Base-by-base conservation (phyloP, 2,888 invertebrate species). In the Keiferia lycopersicella region DNA sequence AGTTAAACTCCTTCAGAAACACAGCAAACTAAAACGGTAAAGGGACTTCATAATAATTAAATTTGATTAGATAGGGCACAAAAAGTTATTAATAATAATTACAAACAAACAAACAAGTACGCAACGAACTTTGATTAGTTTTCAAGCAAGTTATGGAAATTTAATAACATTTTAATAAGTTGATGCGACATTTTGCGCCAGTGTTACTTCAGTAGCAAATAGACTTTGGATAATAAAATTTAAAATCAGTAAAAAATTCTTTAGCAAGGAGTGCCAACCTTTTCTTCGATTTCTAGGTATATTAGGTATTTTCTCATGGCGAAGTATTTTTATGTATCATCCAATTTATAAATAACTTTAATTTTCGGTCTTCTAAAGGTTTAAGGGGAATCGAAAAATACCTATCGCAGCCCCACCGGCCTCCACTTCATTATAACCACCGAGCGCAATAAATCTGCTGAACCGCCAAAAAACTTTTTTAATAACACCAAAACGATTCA, bases 401-500 rank as follows among this genome's bases (percentile, higher is more conserved):
- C 22, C 10, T 14, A 22, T 1, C 8, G 22, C 22, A 53, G 2
- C 20, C 11, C 22, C 22, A 22, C 11, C 20, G 14, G 16, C 56
- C 56, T 26, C 11, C 56, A 26, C 34, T 34, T 56, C 56, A 45
- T 45, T 84, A 84, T 83, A 82, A 81, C 82, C 80, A 78, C 83
- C 80, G 80, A 79, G 85, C 85, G 85, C 82, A 78, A 60, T 45
- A 45, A 60, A 48, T 60, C 56, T 26, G 3, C 34, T 34, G 56
- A 16, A 34, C 56, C n/a, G 60, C 39, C 60, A 45, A 60, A 34
- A 59, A 91, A 90, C 87, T 89, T 91, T 91, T 90, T 91, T 90
- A 91, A 91, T 90, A 91, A 89, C 84, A 84, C 82, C 75, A 80
- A 80, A 80, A 80, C 80, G 83, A 85, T 87, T 83, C 84, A 83